Evolutionary conservation across 1,140 invertebrate genomes (phyloP), one percentile per base, ranked within the genome.

Genomic region (Dermatophagoides farinae): DNA sequence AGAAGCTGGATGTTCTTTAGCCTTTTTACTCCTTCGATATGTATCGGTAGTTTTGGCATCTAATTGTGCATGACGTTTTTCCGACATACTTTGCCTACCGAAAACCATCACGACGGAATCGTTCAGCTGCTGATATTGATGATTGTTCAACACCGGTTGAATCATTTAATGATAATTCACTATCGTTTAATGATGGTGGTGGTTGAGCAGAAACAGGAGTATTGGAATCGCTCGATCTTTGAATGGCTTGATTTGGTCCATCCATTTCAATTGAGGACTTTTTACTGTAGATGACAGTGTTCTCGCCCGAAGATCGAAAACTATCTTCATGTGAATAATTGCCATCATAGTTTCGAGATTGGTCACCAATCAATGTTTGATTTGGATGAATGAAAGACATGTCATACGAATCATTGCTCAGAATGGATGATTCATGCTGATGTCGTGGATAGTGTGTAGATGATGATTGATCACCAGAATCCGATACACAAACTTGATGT

Each of bases 31-130:
- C 64, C 87, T 79, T 72, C 93, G 87, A 71, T 95, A 96, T 6
- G 89, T 93, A 68, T 91, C 89, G 1, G 88, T 93, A 67, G 79
- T 83, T 71, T 88, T 85, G n/a, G 91, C 89, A 74, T 96, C 90
- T 40, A 92, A 72, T 12, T 88, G 86, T 0, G 89, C 89, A 71
- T 93, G 88, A 50, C 91, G 76, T 71, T 96, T 96, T 73, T 97
- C 92, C 0, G 89, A 95, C 84, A 97, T 96, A 71, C 88, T 93
- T 72, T 93, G 88, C 25, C 91, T 75, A 0, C 91, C 91, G 64
- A 96, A n/a, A 80, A 10, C 88, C 90, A 73, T 96, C 91, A 41
- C 92, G 76, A 52, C 49, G 41, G 46, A 65, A 65, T 12, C 51
- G 23, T 11, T 44, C 41, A 14, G 16, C 53, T n/a, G 41, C 40